Evolutionary conservation across 2,888 invertebrate species (phyloP).

Genomic region (Cephus nigrinus): DNA sequence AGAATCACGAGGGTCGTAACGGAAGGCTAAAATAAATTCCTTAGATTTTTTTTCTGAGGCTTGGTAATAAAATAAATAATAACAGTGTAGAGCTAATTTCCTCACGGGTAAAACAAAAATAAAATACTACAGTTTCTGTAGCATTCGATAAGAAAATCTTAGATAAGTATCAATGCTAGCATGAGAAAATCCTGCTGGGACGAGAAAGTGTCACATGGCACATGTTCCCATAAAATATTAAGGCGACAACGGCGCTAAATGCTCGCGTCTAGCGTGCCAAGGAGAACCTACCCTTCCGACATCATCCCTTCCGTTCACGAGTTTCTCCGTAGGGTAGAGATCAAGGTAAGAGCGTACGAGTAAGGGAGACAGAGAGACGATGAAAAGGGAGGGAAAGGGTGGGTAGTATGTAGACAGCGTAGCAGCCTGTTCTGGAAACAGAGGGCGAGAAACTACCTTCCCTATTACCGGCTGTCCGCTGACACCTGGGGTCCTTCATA

Average conservation of each 20-base stretch:
- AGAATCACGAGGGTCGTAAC: too few relatives aligned
- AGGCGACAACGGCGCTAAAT: background rate
- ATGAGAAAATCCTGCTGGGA: background rate
- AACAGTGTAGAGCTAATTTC: background rate
- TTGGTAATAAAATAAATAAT: too few relatives aligned
- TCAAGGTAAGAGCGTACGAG: background rate
- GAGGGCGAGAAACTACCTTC: background rate
- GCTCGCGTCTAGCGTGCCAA: background rate
- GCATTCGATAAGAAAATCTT: background rate
- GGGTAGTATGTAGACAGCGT: background rate
- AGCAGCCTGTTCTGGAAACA: background rate
- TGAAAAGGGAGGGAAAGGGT: background rate
- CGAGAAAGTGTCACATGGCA: background rate
- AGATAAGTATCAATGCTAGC: background rate
- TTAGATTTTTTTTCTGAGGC: too few relatives aligned
- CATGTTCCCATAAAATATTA: background rate
- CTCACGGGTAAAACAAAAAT: too few relatives aligned
- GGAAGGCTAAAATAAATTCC: too few relatives aligned
- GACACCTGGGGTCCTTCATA: conserved; percentile 35
- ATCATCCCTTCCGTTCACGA: background rate
- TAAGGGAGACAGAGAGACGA: background rate
- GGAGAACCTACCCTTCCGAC: background rate
- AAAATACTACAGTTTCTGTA: background rate
- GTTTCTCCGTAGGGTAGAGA: background rate
- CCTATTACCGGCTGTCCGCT: conserved; percentile 32